Base-by-base conservation (phyloP, 2,797 vertebrate species). In the Lutjanus argentimaculatus region DNA sequence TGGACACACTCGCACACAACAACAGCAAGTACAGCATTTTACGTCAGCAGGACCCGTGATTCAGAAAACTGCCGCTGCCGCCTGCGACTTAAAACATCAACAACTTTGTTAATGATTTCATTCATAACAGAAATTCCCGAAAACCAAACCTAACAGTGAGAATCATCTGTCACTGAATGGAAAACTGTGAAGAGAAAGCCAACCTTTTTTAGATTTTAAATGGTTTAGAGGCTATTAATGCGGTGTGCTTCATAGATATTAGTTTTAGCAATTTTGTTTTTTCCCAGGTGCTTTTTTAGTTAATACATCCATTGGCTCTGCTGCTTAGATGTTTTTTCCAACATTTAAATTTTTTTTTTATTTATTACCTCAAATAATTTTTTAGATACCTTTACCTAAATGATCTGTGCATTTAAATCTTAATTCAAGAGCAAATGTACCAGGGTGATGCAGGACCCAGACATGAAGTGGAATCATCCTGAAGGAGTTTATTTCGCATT, bases 11-110 rank as follows among this genome's bases (percentile, higher is more conserved):
- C n/a, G 48, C 43, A 75, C 36, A 49, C 57, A 74, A 57, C 65
- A 77, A 61, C 7, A 15, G 12, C 69, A n/a, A 14, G 1, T 21
- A 83, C 58, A 40, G 66, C n/a, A 65, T 42, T 72, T 59, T 36
- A 55, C 43, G 7, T 84, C 81, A 84, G 83, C 69, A 69, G 46
- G 75, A 70, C 70, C n/a, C 48, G 14, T 69, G 75, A 80, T 82
- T 87, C 74, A 77, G 25, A 70, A 61, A 78, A 64, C 25, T 36
- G 67, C n/a, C 11, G 56, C 46, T 9, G 48, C 58, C 16, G 12
- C 67, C 30, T 25, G 7, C 46, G 72, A 68, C 46, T 48, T 71
- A 3, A 77, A 70, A 63, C 59, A 59, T 67, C 57, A 63, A 73
- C 45, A 70, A 67, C 48, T 82, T 52, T 64, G n/a, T 65, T 48